These are phyloP conservation scores for Colletes gigas DNA, from an alignment of 1,140 invertebrate genomes.

Conservation along the genomic window DNA sequence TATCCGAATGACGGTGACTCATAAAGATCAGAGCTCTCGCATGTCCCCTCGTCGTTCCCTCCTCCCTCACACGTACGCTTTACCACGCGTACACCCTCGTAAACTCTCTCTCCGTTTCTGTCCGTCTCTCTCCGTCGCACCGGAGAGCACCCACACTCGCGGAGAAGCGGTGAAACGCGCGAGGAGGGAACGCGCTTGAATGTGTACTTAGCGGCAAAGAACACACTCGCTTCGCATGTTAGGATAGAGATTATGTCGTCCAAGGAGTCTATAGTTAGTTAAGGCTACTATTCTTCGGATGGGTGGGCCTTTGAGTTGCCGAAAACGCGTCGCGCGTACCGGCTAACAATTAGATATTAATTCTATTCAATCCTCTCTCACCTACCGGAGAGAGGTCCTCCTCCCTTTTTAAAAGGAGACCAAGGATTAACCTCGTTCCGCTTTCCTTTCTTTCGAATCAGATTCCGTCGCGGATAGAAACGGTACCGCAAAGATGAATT, in stretches of 20 bases:
- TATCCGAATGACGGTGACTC: slow-evolving; percentile 73
- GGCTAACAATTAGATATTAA: slow-evolving; percentile 72
- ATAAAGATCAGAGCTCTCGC: slow-evolving; percentile 70
- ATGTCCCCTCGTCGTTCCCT: slow-evolving; percentile 44
- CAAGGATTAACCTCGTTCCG: slow-evolving; percentile 66
- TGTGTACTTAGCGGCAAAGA: slow-evolving; percentile 73
- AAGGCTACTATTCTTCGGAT: slow-evolving; percentile 68
- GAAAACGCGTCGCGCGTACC: slow-evolving; percentile 38
- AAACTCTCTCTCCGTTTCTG: slow-evolving; percentile 24
- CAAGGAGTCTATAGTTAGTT: slow-evolving; percentile 74
- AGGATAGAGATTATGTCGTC: slow-evolving; percentile 72
- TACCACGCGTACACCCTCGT: slow-evolving; percentile 32
- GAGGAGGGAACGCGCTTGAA: slow-evolving; percentile 59
- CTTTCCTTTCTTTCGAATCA: slow-evolving; percentile 36
- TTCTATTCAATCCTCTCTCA: slow-evolving; percentile 62
- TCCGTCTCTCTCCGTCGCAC: not conserved
- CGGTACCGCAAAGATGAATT: slow-evolving; percentile 57
- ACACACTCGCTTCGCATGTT: slow-evolving; percentile 66
- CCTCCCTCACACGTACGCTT: slow-evolving; percentile 29
- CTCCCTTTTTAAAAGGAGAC: slow-evolving; percentile 22
- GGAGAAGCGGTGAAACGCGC: not conserved
- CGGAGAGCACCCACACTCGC: slow-evolving; percentile 3
- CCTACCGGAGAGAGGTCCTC: slow-evolving; percentile 7
- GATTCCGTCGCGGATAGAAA: slow-evolving; percentile 23
- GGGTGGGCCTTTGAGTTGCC: slow-evolving; percentile 51